Evolutionary conservation across 2,888 invertebrate genomes (phyloP).

Genomic region (Cancer borealis): DNA sequence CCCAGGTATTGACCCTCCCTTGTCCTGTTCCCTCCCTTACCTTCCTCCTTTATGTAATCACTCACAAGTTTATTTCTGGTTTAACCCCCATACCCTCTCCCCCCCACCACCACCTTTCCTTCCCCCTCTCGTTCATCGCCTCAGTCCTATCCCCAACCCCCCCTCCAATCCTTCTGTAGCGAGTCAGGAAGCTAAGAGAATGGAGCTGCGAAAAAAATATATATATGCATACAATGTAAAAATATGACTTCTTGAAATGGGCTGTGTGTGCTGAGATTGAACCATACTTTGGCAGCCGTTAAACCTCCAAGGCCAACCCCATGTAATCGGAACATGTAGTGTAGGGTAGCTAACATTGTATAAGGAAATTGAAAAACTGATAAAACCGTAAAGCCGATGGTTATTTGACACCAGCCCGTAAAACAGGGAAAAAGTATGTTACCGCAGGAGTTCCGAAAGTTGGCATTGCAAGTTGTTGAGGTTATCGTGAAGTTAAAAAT

Average conservation of each 20-base stretch:
- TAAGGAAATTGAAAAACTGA: conserved; percentile 16
- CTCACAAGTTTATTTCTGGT: neutral
- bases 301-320: conserved; percentile 20
- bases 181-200: conserved; percentile 36
- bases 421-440: neutral
- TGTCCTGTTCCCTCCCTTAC: neutral
- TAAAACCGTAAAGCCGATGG: neutral
- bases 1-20: neutral
- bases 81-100: neutral
- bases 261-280: conserved; percentile 13
- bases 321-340: neutral
- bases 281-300: neutral
- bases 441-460: conserved; percentile 30
- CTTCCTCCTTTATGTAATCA: neutral
- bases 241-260: neutral
- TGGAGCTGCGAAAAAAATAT: conserved; percentile 2
- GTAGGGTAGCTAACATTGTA: neutral
- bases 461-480: neutral
- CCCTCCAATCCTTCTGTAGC: neutral
- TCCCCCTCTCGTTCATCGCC: neutral
- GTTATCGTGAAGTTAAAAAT: conserved; percentile 28
- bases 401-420: neutral
- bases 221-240: neutral
- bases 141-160: neutral
- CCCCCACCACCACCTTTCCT: neutral